Conservation (phyloP, 2,888 invertebrate genomes). For the Poecilus cupreus region DNA sequence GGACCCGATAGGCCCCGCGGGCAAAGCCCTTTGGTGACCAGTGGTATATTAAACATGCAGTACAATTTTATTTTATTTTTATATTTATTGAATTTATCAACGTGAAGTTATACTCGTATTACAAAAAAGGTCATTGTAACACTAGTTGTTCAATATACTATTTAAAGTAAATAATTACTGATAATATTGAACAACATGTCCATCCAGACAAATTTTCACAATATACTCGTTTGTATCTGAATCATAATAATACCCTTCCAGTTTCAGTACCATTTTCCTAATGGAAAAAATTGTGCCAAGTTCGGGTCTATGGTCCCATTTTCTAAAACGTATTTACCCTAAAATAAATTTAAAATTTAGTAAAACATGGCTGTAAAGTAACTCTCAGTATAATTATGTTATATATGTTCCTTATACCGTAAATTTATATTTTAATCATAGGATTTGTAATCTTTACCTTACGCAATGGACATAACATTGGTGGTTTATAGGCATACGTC, state of each 20-base stretch:
- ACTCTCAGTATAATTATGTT: too few relatives aligned
- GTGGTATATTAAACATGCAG: too few relatives aligned
- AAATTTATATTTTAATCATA: too few relatives aligned
- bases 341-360: not conserved
- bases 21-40: too few relatives aligned
- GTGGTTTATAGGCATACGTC: not conserved
- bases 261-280: conserved; percentile 16
- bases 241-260: not conserved
- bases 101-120: too few relatives aligned
- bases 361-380: not conserved
- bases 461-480: not conserved
- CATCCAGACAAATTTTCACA: not conserved
- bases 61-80: too few relatives aligned
- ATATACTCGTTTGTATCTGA: not conserved
- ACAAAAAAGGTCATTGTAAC: too few relatives aligned
- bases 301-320: not conserved
- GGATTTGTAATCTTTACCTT: not conserved
- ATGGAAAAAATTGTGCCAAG: not conserved
- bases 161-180: not conserved
- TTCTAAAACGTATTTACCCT: not conserved
- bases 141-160: too few relatives aligned
- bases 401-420: too few relatives aligned
- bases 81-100: too few relatives aligned
- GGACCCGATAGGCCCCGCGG: too few relatives aligned
- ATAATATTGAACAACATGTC: not conserved